phyloP scores from a whole-genome alignment of 2,113 vertebrate genomes.

The Thunnus maccoyii region DNA sequence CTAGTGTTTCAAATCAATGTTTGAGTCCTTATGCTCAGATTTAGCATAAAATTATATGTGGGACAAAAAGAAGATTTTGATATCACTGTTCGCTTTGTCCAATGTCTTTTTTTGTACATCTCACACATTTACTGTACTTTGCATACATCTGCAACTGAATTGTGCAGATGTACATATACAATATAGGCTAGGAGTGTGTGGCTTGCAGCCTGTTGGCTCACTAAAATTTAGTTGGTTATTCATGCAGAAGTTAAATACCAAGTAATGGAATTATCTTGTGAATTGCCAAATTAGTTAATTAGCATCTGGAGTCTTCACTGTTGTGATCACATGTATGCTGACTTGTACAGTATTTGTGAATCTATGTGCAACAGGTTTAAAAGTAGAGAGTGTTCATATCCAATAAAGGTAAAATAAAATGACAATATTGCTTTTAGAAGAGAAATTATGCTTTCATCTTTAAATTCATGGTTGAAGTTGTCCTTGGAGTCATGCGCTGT shows the following conservation, averaged over 20 bases:
- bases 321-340: constrained; percentile 28
- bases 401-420: constrained; percentile 26
- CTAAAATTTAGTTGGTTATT: constrained; percentile 45
- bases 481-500: constrained; percentile 38
- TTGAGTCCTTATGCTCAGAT: constrained; percentile 50
- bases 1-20: constrained; percentile 56
- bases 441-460: no score
- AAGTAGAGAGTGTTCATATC: constrained; percentile 7
- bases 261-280: constrained; percentile 73
- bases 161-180: constrained; percentile 34
- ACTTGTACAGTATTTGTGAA: constrained; percentile 23
- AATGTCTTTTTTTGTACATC: constrained; percentile 36
- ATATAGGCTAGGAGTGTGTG: constrained; percentile 11
- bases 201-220: constrained; percentile 51
- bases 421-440: background rate
- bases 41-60: constrained; percentile 71
- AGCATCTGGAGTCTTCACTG: constrained; percentile 29
- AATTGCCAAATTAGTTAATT: constrained; percentile 68
- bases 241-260: constrained; percentile 60
- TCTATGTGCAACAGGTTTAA: constrained; percentile 54
- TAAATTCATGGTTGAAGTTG: constrained; percentile 36
- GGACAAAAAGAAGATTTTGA: constrained; percentile 66
- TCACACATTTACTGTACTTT: constrained; percentile 61
- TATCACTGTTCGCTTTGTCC: constrained; percentile 62
- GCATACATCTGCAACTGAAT: constrained; percentile 71